These are phyloP conservation scores for Stenodera caucasica DNA, from an alignment of 2,888 invertebrate species.

Conservation along the genomic window DNA sequence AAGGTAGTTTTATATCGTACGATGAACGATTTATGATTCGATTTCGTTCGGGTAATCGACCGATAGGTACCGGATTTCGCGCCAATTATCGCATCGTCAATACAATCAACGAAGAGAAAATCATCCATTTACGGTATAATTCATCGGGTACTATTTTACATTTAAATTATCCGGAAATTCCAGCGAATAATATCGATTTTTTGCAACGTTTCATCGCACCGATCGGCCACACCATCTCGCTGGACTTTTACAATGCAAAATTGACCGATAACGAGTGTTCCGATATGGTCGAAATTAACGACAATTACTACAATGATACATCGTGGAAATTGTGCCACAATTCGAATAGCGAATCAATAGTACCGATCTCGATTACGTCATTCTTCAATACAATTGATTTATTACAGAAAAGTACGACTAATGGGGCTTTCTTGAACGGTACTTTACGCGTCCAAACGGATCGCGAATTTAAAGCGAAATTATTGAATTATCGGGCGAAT, in stretches of 20 bases:
- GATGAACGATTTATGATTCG: slow-evolving; percentile 65
- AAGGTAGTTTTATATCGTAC: slow-evolving; percentile 68
- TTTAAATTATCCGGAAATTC: slow-evolving; percentile 62
- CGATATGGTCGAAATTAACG: slow-evolving; percentile 56
- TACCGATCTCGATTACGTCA: slow-evolving; percentile 65
- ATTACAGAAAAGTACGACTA: slow-evolving; percentile 57
- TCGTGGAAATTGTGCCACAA: slow-evolving; percentile 67
- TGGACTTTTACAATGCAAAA: slow-evolving; percentile 58
- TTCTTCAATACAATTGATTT: slow-evolving; percentile 68
- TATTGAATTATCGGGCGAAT: slow-evolving; percentile 63
- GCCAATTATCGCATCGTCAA: slow-evolving; percentile 62
- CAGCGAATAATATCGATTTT: slow-evolving; percentile 59
- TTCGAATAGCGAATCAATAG: slow-evolving; percentile 41
- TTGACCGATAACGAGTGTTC: slow-evolving; percentile 53
- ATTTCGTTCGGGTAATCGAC: slow-evolving; percentile 65
- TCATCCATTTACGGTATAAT: slow-evolving; percentile 55
- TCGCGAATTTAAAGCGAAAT: slow-evolving; percentile 65
- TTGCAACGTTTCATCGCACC: slow-evolving; percentile 63
- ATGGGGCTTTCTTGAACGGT: slow-evolving; percentile 63
- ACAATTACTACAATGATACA: slow-evolving; percentile 74
- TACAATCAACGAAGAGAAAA: slow-evolving; percentile 52
- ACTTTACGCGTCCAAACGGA: slow-evolving; percentile 66
- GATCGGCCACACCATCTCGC: slow-evolving; percentile 58
- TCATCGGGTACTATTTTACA: slow-evolving; percentile 59
- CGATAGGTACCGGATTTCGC: slow-evolving; percentile 66